phyloP scores from a whole-genome alignment of 2,888 invertebrate species.

The Trichopoda pennipes region DNA sequence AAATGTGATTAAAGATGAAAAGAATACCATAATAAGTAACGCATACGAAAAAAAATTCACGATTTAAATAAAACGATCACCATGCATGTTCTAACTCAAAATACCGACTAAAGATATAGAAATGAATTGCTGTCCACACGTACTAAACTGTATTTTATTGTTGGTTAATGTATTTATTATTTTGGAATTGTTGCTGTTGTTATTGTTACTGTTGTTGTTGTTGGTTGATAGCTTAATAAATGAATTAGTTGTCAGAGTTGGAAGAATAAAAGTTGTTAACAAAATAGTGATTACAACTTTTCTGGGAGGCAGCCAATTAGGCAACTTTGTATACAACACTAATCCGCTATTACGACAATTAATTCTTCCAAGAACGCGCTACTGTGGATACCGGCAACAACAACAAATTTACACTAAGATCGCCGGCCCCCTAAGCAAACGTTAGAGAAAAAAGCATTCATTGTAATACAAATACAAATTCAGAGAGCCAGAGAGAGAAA shows the following conservation, averaged over 20 bases:
- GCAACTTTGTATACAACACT: conserved; percentile 27
- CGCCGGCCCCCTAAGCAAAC: conserved; percentile 40
- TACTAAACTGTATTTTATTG: conserved; percentile 75
- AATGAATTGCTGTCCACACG: conserved; percentile 78
- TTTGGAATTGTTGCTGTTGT: conserved; percentile 26
- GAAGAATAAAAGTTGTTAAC: conserved; percentile 60
- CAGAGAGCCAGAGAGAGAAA: conserved; percentile 7
- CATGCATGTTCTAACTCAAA: conserved; percentile 73
- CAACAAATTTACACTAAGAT: conserved; percentile 54
- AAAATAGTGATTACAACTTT: conserved; percentile 50
- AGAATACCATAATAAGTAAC: neutral
- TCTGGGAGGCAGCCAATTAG: conserved; percentile 36
- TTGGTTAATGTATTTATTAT: conserved; percentile 43
- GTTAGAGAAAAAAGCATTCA: neutral
- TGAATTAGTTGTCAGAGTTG: conserved; percentile 58
- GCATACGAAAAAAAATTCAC: neutral
- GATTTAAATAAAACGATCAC: conserved; percentile 54
- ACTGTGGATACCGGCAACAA: conserved; percentile 21
- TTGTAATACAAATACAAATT: conserved; percentile 2
- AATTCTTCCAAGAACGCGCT: conserved; percentile 11
- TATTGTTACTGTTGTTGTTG: conserved; percentile 1
- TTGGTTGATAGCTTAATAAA: conserved; percentile 53
- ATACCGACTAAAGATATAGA: conserved; percentile 77
- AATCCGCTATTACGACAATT: conserved; percentile 36
- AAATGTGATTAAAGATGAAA: neutral